Percentiles rank a stretch among this genome's conserved stretches.
These are phyloP conservation scores for Rallus crepitans DNA, from an alignment of 2,797 vertebrate genomes.

Conservation along the genomic window DNA sequence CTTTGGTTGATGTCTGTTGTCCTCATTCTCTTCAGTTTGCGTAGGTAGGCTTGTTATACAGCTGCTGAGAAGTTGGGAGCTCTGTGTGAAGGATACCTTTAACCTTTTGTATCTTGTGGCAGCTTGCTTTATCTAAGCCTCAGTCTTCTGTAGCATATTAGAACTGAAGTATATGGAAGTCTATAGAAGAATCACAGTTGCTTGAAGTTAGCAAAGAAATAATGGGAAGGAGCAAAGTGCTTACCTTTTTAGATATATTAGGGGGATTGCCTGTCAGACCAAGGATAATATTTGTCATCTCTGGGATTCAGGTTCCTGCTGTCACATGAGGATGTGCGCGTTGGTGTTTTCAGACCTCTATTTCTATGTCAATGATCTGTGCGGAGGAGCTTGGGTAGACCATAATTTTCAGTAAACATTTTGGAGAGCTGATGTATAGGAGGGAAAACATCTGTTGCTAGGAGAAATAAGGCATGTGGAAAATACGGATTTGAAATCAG, in stretches of 20 bases:
- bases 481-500: not conserved
- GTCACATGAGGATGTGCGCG: not conserved
- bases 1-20: fast-evolving
- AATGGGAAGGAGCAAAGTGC: not conserved
- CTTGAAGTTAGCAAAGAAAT: not conserved
- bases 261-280: not conserved
- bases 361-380: not conserved
- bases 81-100: not conserved
- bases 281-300: not conserved
- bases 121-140: not conserved
- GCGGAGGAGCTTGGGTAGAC: not conserved
- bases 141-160: not conserved
- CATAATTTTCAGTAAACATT: not conserved
- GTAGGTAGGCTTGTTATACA: not conserved
- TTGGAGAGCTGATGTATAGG: not conserved
- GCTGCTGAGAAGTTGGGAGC: not conserved
- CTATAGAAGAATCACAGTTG: not conserved
- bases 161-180: too few species aligned
- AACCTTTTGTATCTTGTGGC: not conserved
- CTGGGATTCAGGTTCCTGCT: not conserved
- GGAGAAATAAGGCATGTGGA: not conserved
- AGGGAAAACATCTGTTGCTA: not conserved
- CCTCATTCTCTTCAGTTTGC: not conserved
- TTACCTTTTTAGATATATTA: fast-evolving
- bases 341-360: not conserved